Percentiles rank a stretch among this genome's conserved stretches.
phyloP scores from a whole-genome alignment of 2,113 vertebrate species.

The Salvator merianae region DNA sequence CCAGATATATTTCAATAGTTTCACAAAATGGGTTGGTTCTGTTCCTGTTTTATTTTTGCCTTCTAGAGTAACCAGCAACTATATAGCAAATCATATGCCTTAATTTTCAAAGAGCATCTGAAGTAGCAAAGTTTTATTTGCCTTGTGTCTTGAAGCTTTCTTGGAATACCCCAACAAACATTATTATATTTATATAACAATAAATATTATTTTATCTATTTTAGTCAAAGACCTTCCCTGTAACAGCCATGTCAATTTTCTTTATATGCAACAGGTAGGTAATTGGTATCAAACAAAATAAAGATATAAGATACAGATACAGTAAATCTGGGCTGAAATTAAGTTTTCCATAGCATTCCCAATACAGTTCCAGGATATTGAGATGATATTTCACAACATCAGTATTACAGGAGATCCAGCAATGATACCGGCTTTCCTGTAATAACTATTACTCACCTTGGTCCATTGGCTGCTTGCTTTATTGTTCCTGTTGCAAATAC shows the following conservation, averaged over 20 bases:
- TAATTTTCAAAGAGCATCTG: background rate
- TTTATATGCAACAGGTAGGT: too few species aligned
- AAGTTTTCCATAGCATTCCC: background rate
- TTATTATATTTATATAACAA: background rate
- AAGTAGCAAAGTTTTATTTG: background rate
- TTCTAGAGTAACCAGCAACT: conserved; percentile 17
- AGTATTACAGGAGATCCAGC: too few species aligned
- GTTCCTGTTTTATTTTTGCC: too few species aligned
- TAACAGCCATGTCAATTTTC: background rate
- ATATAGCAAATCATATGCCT: background rate
- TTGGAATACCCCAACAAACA: background rate
- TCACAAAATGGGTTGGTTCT: too few species aligned
- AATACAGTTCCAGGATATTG: background rate
- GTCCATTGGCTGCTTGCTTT: too few species aligned
- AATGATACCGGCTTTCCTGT: too few species aligned
- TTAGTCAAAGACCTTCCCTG: too few species aligned
- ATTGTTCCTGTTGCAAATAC: too few species aligned
- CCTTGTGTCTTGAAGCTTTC: background rate
- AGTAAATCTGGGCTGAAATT: background rate
- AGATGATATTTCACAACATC: too few species aligned
- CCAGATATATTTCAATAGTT: conserved; percentile 33
- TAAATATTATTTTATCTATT: too few species aligned
- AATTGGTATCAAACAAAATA: background rate
- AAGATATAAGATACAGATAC: background rate
- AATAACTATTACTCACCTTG: too few species aligned